Evolutionary conservation across 2,113 vertebrate species (phyloP).

Genomic region (Microcebus griseorufus): DNA sequence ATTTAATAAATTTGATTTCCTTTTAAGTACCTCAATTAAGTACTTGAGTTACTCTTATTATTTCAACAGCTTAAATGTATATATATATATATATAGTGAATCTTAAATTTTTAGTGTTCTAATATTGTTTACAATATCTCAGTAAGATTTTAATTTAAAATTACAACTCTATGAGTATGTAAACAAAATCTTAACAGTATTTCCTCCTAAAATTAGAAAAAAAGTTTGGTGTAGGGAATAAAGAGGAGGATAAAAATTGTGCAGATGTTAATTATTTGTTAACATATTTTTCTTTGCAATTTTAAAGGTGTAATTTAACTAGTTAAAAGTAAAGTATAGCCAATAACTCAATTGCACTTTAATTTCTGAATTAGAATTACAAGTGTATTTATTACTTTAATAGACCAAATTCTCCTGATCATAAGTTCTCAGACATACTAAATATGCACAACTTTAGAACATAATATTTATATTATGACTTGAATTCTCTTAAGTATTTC

Average conservation of each 20-base stretch:
- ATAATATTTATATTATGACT: neutral
- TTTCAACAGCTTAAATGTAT: neutral
- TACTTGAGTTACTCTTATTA: constrained; percentile 39
- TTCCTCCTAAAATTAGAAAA: neutral
- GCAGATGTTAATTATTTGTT: neutral
- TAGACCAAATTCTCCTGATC: neutral
- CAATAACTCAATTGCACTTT: neutral
- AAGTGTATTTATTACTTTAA: neutral
- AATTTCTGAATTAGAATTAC: constrained; percentile 2
- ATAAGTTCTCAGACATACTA: neutral
- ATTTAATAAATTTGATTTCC: neutral
- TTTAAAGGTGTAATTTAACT: neutral
- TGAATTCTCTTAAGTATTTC: constrained; percentile 14
- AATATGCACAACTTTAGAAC: neutral
- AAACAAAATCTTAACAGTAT: neutral
- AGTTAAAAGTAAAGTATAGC: constrained; percentile 1
- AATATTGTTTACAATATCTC: neutral
- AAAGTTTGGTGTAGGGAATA: neutral
- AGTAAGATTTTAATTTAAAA: constrained; percentile 43
- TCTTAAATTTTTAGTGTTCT: constrained; percentile 26
- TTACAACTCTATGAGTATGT: neutral
- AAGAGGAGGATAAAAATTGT: neutral
- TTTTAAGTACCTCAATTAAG: constrained; percentile 1
- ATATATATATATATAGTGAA: neutral
- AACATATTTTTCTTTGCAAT: neutral